Evolutionary conservation across 53 echinoderm and acorn worm species (phyloP), one percentile per base, ranked within the genome.

Genomic region (Patiria pectinifera): DNA sequence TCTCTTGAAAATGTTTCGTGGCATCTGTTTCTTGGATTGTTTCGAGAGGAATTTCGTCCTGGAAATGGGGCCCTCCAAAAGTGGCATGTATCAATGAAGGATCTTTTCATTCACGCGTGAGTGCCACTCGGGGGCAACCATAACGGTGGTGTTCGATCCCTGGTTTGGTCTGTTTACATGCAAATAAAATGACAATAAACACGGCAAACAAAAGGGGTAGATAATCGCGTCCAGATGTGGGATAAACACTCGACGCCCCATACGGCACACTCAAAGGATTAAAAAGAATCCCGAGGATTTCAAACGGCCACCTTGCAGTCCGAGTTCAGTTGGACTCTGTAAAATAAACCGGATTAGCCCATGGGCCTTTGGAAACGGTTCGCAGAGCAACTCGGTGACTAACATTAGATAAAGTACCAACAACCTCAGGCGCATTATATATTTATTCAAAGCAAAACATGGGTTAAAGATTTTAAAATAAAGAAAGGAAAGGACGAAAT

Each of bases 61-160:
- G 59, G 43, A 88, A 78, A 18, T 26, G 22, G 6, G 59, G 59
- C 6, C 59, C 87, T 76, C n/a, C 22, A 75, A 46, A 53, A 47
- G 22, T 60, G 59, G 24, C n/a, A 59, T 24, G 78, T 87, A 26
- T 26, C 79, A 89, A 89, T 78, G 35, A 61, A 45, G 62, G 44
- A 45, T 24, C 13, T 82, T 22, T 82, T 89, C 81, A 89, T 80
- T 87, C 71, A 89, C 89, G 80, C 79, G n/a, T 90, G 90, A 90
- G 90, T 90, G 66, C 81, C 81, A 90, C 90, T 90, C 47, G 11
- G n/a, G 7, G 69, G 63, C 89, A 81, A 23, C 63, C 90, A 90
- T 81, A 90, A 80, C 80, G 66, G 90, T 49, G 63, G 59, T 69
- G 48, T 45, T 80, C 90, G 62, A 62, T 74, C 48, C 63, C 46